Base-by-base conservation (phyloP, 92 coral and sea anemone species). In the Phenganax subtilis region DNA sequence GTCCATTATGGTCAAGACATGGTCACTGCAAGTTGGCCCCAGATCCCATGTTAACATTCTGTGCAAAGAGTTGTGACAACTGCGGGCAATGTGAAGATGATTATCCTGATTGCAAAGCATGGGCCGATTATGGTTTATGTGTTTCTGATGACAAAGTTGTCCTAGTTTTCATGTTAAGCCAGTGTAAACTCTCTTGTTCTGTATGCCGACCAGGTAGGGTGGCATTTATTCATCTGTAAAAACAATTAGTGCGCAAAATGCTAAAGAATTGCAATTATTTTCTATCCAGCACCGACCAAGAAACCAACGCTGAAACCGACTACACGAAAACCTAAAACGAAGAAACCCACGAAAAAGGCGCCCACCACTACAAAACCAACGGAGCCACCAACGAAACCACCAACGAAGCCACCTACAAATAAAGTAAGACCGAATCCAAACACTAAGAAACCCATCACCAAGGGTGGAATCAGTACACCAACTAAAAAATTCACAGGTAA, bases 21-120 rank as follows among this genome's bases (percentile, higher is more conserved):
- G 97, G 97, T 6, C 87, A 79, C 80, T 94, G 98, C 81, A 76
- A 80, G 55, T 71, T 87, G 6, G 57, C 91, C 61, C 90, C 97
- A 6, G 94, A 91, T 27, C 65, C 91, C 47, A 94, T 94, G 98
- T 77, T 76, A 57, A 76, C 87, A 27, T 17, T 85, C 30, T 94
- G 98, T 83, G 74, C 65, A 55, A 88, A 82, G 62, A 90, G 94
- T 80, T 94, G 98, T 84, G 76, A 85, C 7, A 76, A 81, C 55
- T 94, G 98, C 71, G 80, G 84, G n/a, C 77, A 80, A 76, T 87
- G 94, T 86, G 85, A 54, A 85, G 74, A 79, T 29, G 59, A 62
- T 6, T 10, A 10, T 65, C 3, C 25, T 0, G 68, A 63, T 31
- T 79, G 83, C 15, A 9, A 9, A 57, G 69, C 29, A 0, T 59